Base-by-base conservation (phyloP, 2,797 vertebrate genomes). In the Crocidura indochinensis region DNA sequence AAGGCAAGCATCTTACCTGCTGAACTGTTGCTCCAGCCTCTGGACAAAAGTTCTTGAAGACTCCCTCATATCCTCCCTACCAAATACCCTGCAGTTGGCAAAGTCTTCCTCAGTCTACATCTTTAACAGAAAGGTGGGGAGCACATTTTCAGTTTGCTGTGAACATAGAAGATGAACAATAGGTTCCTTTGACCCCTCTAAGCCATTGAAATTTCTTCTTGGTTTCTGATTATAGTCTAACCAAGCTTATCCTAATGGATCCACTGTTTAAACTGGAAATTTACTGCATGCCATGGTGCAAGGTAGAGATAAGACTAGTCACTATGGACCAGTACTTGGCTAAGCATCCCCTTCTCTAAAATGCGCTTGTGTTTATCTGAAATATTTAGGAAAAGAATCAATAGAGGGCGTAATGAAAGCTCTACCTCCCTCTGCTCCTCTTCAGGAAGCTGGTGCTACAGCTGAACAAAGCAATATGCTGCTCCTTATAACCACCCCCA, bases 301-400 rank as follows among this genome's bases (percentile, higher is more conserved):
- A 81, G 51, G 65, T n/a, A 47, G 60, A 87, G 56, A 84, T 81
- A 81, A 92, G 85, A 60, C 27, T 7, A 77, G 74, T 88, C 0
- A 2, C 62, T 67, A 65, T 88, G 71, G 85, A 86, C 65, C 38
- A 49, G 83, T 51, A 27, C 85, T 91, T 81, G 71, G 56, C 38
- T 81, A 83, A 91, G 76, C 14, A 15, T 29, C 65, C 82, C 17
- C 24, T 88, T 93, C 83, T 90, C 77, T 90, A 90, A 81, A 91
- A 56, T n/a, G 64, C 73, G 82, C 51, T 91, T 91, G 92, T 94
- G 60, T 87, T 95, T 92, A 82, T 92, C 85, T 88, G 93, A 92
- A 96, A 95, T 95, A 93, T 88, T 88, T 91, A 96, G 85, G 80
- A 68, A 94, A 88, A 95, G 76, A 95, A 94, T 92, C 87, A 91